These are phyloP conservation scores for Pyxicephalus adspersus DNA, from an alignment of 2,113 vertebrate species.

Conservation along the genomic window DNA sequence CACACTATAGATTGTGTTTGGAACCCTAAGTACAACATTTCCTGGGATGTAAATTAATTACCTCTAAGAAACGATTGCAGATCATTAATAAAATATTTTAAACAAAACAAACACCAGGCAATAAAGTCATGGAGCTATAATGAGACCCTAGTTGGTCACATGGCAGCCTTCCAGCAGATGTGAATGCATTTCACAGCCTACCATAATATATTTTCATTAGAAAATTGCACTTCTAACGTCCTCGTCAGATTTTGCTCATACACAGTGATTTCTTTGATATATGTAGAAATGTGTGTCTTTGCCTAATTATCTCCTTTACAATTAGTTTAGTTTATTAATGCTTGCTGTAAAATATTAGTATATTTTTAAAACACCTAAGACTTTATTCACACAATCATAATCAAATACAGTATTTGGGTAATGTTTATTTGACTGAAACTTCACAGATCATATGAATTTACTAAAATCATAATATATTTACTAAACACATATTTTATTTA, in stretches of 20 bases:
- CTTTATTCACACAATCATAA: too few relatives aligned
- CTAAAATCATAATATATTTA: too few relatives aligned
- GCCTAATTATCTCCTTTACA: neutral
- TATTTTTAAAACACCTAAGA: too few relatives aligned
- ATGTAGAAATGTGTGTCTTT: slow-evolving; percentile 12
- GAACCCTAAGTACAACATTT: neutral
- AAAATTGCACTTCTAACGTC: slow-evolving; percentile 30
- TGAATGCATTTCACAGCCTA: slow-evolving; percentile 47
- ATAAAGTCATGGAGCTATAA: slow-evolving; percentile 12
- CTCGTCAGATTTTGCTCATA: slow-evolving; percentile 24
- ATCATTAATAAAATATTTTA: slow-evolving; percentile 33
- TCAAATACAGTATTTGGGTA: too few relatives aligned
- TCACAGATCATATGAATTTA: too few relatives aligned
- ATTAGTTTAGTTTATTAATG: neutral
- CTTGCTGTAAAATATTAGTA: too few relatives aligned
- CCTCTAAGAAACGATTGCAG: slow-evolving; percentile 20
- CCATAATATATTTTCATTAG: slow-evolving; percentile 45
- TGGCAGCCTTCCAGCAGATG: slow-evolving; percentile 39
- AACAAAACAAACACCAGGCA: slow-evolving; percentile 41
- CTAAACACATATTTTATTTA: too few relatives aligned
- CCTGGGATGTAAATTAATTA: neutral
- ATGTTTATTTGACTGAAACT: too few relatives aligned
- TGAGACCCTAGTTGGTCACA: slow-evolving; percentile 26
- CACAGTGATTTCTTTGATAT: slow-evolving; percentile 23
- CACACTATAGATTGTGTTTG: neutral